phyloP scores from a whole-genome alignment of 1,140 invertebrate species.

The Eriosoma lanigerum region DNA sequence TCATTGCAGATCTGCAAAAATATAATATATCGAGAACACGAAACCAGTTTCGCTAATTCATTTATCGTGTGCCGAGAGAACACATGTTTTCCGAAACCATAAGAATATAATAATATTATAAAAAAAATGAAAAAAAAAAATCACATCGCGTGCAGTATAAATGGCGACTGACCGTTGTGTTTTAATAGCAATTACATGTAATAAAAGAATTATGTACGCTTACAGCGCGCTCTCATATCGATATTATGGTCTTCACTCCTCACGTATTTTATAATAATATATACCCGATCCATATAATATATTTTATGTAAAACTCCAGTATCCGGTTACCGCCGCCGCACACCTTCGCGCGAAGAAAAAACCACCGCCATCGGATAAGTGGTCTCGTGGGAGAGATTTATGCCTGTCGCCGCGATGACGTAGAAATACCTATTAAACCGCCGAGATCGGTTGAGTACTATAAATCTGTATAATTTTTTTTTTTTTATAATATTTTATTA shows the following conservation, averaged over 20 bases:
- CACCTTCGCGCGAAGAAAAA: background rate
- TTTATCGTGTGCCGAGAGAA: conserved; percentile 30
- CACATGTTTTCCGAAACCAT: conserved; percentile 21
- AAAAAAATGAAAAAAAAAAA: background rate
- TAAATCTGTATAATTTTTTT: too few relatives aligned
- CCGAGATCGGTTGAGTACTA: too few relatives aligned
- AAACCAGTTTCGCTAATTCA: conserved; percentile 50
- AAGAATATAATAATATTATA: too few relatives aligned
- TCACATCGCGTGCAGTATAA: background rate
- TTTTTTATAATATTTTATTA: too few relatives aligned
- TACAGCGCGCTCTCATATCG: background rate
- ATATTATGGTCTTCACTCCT: background rate
- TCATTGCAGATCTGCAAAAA: background rate
- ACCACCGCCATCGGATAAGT: background rate
- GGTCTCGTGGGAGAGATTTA: conserved; percentile 45
- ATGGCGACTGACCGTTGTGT: background rate
- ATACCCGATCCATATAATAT: background rate
- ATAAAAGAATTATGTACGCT: conserved; percentile 41
- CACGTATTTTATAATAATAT: background rate
- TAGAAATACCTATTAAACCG: too few relatives aligned
- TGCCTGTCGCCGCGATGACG: background rate
- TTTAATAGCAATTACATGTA: conserved; percentile 50
- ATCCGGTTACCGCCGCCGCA: conserved; percentile 7
- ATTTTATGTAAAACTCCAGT: conserved; percentile 5
- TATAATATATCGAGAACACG: too few relatives aligned